These are phyloP conservation scores for Spinus olivaceus DNA, from an alignment of 2,797 vertebrate species.

Conservation along the genomic window DNA sequence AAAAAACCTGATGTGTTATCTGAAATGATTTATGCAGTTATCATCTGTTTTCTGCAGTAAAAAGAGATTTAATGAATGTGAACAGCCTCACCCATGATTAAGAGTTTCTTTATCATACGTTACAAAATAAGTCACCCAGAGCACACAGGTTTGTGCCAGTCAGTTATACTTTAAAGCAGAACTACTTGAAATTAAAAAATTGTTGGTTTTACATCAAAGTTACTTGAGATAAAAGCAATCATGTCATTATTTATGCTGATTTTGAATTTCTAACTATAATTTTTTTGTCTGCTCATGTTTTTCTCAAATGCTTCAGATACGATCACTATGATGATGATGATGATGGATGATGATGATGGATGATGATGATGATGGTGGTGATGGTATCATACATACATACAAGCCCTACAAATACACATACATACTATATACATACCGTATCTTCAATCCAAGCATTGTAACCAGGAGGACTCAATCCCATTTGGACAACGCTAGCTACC, in stretches of 20 bases:
- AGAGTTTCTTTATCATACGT: background rate
- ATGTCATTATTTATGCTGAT: background rate
- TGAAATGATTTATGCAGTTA: background rate
- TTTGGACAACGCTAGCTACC: conserved; percentile 86
- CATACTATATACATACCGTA: conserved; percentile 76
- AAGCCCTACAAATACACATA: background rate
- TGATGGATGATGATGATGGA: background rate
- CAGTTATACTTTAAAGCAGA: background rate
- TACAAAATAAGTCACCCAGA: background rate
- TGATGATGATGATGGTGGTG: background rate
- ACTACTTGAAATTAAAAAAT: background rate
- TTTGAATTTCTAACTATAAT: background rate
- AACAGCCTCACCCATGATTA: background rate
- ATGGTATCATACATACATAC: background rate
- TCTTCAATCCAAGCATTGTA: conserved; percentile 95
- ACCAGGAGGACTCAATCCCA: conserved; percentile 87
- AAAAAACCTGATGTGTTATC: background rate
- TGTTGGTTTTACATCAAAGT: background rate
- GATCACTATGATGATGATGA: background rate
- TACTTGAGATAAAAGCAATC: background rate
- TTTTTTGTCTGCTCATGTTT: background rate
- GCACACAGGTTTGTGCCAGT: background rate
- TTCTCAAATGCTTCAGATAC: background rate
- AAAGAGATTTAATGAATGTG: background rate
- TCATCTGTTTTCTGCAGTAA: background rate